Percentiles rank a stretch among this genome's conserved stretches.
Conservation (phyloP, 2,888 invertebrate genomes). For the Eupithecia exiguata region DNA sequence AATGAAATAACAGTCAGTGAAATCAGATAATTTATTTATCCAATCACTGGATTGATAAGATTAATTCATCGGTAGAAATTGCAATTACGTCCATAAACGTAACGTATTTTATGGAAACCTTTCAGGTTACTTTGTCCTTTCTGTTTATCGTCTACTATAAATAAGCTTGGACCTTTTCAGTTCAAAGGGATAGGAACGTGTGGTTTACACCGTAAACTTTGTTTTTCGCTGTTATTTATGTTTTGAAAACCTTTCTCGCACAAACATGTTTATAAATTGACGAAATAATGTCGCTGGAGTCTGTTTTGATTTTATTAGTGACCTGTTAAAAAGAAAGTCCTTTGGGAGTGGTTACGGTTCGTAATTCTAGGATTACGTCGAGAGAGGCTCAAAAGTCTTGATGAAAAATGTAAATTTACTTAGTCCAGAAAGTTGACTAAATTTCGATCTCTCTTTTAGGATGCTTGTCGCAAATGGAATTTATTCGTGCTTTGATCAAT, state of each 20-base stretch:
- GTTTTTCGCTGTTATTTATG: slow-evolving; percentile 60
- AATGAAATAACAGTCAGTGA: background rate
- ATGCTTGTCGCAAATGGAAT: background rate
- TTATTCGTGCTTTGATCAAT: background rate
- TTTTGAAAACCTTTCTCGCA: slow-evolving; percentile 52
- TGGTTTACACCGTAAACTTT: slow-evolving; percentile 50
- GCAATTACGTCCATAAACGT: background rate
- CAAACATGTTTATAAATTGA: slow-evolving; percentile 71
- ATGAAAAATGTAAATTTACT: slow-evolving; percentile 4
- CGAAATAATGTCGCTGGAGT: slow-evolving; percentile 40
- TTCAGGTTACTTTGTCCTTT: slow-evolving; percentile 41
- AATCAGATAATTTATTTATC: background rate
- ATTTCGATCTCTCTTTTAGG: background rate
- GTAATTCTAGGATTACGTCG: slow-evolving; percentile 10
- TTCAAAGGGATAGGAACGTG: slow-evolving; percentile 48
- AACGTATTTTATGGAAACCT: slow-evolving; percentile 19
- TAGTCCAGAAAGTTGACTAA: background rate
- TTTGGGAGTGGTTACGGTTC: slow-evolving; percentile 5
- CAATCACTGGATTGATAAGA: background rate
- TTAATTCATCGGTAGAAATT: background rate
- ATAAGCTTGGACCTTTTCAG: slow-evolving; percentile 47
- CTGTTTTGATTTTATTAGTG: slow-evolving; percentile 2
- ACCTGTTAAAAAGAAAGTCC: slow-evolving; percentile 1
- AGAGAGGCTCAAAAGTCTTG: slow-evolving; percentile 10
- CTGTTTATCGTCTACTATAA: slow-evolving; percentile 46